phyloP scores from a whole-genome alignment of 2,113 vertebrate species.

The Tachysurus fulvidraco region DNA sequence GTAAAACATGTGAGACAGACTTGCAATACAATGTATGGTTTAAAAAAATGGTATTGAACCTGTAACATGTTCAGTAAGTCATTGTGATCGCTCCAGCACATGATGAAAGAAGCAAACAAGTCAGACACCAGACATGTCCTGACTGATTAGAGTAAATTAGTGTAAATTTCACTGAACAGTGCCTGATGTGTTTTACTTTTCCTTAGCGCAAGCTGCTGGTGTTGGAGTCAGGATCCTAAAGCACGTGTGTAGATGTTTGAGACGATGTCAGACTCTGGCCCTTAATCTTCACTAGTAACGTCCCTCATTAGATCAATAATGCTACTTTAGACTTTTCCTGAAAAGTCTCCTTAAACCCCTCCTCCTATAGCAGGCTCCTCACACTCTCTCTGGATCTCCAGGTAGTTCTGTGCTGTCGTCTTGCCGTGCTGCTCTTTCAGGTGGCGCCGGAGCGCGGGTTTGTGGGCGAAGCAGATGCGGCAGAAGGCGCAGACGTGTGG shows the following conservation, averaged over 20 bases:
- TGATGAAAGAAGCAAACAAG: neutral
- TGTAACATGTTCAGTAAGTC: neutral
- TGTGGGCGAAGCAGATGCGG: slow-evolving; percentile 90
- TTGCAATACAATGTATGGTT: neutral
- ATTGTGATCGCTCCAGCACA: neutral
- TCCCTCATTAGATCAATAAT: neutral
- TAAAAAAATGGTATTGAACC: neutral
- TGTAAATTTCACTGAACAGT: neutral
- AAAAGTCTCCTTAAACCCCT: slow-evolving; percentile 41
- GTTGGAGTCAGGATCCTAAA: neutral
- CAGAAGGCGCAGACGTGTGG: slow-evolving; percentile 91
- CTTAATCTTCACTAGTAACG: neutral
- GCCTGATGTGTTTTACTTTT: neutral
- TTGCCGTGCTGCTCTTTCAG: slow-evolving; percentile 94
- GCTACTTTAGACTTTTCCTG: slow-evolving; percentile 7
- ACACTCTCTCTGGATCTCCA: slow-evolving; percentile 78
- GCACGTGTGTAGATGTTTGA: too few species aligned
- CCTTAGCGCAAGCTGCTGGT: neutral
- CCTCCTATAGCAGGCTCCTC: slow-evolving; percentile 46
- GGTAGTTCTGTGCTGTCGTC: slow-evolving; percentile 86
- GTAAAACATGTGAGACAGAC: neutral
- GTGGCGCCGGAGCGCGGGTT: slow-evolving; percentile 86
- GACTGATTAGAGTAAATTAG: neutral
- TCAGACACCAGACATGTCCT: neutral
- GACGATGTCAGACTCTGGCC: neutral